Evolutionary conservation across 2,113 vertebrate species (phyloP).

Genomic region (Apteryx owenii): DNA sequence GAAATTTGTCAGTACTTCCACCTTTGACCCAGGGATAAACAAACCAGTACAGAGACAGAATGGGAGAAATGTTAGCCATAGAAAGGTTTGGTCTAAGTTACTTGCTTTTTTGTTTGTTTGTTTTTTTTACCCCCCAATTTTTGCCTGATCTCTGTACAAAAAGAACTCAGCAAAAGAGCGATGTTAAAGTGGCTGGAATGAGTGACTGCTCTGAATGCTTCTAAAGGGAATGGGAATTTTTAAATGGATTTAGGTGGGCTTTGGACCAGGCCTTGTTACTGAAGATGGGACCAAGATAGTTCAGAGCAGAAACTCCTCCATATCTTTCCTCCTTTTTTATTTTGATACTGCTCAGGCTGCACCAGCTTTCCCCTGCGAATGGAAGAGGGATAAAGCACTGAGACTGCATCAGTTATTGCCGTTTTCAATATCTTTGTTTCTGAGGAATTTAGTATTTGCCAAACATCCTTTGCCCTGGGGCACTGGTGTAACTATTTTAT

Average conservation of each 20-base stretch:
- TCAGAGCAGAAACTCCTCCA: neutral
- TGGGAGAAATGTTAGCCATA: neutral
- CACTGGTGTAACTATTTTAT: neutral
- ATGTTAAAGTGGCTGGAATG: neutral
- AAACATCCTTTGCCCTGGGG: neutral
- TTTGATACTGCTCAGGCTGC: neutral
- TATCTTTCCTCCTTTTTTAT: neutral
- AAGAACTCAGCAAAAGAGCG: neutral
- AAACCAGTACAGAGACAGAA: neutral
- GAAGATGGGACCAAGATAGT: neutral
- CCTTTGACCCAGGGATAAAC: slow-evolving; percentile 21
- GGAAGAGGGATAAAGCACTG: neutral
- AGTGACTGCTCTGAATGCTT: neutral
- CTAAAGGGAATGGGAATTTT: slow-evolving; percentile 11
- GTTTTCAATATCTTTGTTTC: neutral
- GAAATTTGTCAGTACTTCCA: slow-evolving; percentile 33
- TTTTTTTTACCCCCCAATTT: neutral
- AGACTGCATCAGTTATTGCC: neutral
- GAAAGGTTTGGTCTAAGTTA: neutral
- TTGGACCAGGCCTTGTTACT: slow-evolving; percentile 1
- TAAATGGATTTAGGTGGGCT: neutral
- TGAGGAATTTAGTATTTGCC: slow-evolving; percentile 3
- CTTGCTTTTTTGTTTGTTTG: neutral
- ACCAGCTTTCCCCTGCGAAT: neutral
- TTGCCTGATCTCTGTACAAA: neutral